Percentiles rank a stretch among this genome's conserved stretches.
These are phyloP conservation scores for Lophotis ruficrista DNA, from an alignment of 2,113 vertebrate species.

Conservation along the genomic window DNA sequence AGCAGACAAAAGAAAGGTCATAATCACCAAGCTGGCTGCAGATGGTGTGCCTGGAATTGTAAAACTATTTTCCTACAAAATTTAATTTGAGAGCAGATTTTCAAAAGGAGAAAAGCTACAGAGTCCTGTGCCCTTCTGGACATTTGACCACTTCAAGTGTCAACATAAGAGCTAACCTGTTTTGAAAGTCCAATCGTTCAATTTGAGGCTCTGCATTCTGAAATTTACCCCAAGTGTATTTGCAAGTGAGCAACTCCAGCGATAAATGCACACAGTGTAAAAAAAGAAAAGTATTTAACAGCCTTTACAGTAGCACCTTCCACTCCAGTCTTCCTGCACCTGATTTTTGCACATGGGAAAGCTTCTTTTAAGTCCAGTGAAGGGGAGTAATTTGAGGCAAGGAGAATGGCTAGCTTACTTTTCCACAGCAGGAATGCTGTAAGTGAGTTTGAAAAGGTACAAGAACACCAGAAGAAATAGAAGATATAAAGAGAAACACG, in stretches of 20 bases:
- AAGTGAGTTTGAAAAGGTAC: constrained; percentile 46
- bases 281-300: background rate
- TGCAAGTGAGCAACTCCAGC: background rate
- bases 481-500: constrained; percentile 13
- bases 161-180: background rate
- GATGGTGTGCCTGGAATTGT: background rate
- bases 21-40: background rate
- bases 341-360: constrained; percentile 1
- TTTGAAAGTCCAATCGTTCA: background rate
- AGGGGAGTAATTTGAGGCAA: constrained; percentile 17
- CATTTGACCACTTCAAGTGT: background rate
- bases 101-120: background rate
- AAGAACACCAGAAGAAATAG: constrained; percentile 23
- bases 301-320: background rate
- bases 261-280: background rate
- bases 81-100: background rate
- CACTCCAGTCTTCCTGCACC: background rate
- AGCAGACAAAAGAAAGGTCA: background rate
- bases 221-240: background rate
- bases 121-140: background rate
- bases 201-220: background rate
- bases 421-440: constrained; percentile 16
- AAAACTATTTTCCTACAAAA: background rate
- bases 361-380: background rate
- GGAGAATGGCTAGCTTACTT: background rate